Evolutionary conservation across 2,888 invertebrate species (phyloP).

Genomic region (Drosophila merina): DNA sequence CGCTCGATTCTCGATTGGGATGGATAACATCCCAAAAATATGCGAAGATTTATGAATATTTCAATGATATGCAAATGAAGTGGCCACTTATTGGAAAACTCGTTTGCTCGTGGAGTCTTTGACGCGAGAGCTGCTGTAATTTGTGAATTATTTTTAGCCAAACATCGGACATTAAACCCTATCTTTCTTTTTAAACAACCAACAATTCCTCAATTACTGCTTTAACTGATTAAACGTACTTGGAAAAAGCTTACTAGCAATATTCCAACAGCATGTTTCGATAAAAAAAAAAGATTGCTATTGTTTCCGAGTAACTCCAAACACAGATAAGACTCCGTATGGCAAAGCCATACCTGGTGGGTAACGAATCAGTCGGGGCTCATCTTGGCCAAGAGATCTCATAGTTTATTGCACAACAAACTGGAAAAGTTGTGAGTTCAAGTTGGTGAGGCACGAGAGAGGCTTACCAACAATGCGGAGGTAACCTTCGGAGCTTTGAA

Average conservation of each 20-base stretch:
- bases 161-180: not conserved
- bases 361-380: slow-evolving; percentile 22
- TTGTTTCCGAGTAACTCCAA: not conserved
- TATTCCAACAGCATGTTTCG: not conserved
- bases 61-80: slow-evolving; percentile 61
- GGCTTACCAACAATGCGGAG: slow-evolving; percentile 4
- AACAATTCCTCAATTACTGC: not conserved
- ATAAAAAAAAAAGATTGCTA: not conserved
- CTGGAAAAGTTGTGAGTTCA: slow-evolving; percentile 30
- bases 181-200: not conserved
- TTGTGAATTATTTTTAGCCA: not conserved
- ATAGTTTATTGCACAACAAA: slow-evolving; percentile 55
- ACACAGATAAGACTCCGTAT: slow-evolving; percentile 14
- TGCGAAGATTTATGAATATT: slow-evolving; percentile 45
- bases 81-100: slow-evolving; percentile 25
- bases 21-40: slow-evolving; percentile 42
- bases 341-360: not conserved
- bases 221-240: not conserved
- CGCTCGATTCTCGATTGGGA: slow-evolving; percentile 11
- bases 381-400: slow-evolving; percentile 23
- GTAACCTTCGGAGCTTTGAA: too few relatives aligned
- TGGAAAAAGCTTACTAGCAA: not conserved
- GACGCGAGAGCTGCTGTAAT: slow-evolving; percentile 10
- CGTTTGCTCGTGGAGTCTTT: slow-evolving; percentile 26
- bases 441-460: slow-evolving; percentile 14